phyloP scores from a whole-genome alignment of 2,888 invertebrate species.

The Lasioglossum marginatum region DNA sequence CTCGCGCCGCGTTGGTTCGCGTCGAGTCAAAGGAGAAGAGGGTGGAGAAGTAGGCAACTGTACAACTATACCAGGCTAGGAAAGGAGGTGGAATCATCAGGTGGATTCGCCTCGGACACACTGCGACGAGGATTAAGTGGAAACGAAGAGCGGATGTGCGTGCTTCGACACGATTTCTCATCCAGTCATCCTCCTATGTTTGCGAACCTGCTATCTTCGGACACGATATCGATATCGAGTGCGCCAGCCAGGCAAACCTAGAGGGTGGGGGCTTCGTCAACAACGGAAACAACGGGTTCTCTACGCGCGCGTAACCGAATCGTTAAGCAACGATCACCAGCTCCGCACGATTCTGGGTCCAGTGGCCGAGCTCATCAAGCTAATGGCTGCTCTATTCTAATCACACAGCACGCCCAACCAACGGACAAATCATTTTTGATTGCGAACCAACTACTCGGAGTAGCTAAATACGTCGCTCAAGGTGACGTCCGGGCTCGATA shows the following conservation, averaged over 20 bases:
- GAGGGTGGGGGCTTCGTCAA: neutral
- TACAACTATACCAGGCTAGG: neutral
- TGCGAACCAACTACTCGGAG: constrained; percentile 5
- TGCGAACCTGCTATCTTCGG: constrained; percentile 21
- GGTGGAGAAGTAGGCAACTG: constrained; percentile 24
- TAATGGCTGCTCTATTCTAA: constrained; percentile 63
- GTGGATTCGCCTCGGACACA: constrained; percentile 29
- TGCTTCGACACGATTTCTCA: constrained; percentile 58
- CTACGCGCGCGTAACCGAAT: constrained; percentile 30
- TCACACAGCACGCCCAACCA: constrained; percentile 26
- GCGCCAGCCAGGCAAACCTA: neutral
- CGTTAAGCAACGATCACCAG: constrained; percentile 43
- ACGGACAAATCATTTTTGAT: constrained; percentile 35
- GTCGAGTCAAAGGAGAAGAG: constrained; percentile 11
- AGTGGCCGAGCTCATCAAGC: constrained; percentile 63
- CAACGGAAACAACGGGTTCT: neutral
- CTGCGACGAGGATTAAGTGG: constrained; percentile 25
- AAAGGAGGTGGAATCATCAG: constrained; percentile 34
- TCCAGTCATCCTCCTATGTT: constrained; percentile 29
- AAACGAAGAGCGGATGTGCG: constrained; percentile 56
- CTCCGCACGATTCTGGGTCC: constrained; percentile 16
- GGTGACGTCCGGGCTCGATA: neutral
- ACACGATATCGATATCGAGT: constrained; percentile 42
- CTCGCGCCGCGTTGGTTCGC: neutral
- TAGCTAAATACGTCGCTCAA: neutral